Base-by-base conservation (phyloP, 2,113 vertebrate species). In the Brachirus orientalis region DNA sequence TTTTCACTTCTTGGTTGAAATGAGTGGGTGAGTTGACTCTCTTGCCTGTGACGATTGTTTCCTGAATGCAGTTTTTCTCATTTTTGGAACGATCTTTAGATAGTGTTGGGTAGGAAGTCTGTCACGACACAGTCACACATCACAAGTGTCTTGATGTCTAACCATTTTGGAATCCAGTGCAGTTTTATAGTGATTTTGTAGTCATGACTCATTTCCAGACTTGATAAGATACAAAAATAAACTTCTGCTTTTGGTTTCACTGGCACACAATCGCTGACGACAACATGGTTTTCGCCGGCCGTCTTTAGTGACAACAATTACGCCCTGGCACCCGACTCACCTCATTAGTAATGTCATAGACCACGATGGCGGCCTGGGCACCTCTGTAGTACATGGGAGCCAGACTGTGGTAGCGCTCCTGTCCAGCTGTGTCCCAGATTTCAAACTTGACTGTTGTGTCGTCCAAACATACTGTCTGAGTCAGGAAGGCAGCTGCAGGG, bases 351-450 rank as follows among this genome's bases (percentile, higher is more conserved):
- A 99, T 97, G 72, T 99, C 97, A 12, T 99, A 99, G 52, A 99
- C 98, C 93, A 99, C 98, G 60, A 99, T 99, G 86, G 98, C 98
- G 19, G 98, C 97, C 92, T 99, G 98, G 3, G 98, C 98, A 74
- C 97, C 97, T 93, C 98, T 94, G 94, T 99, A 99, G 92, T 99
- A 99, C 98, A 99, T 99, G 54, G 98, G 98, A 48, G 98, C 98
- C 90, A 99, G 93, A 90, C 98, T 99, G 91, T 99, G 98, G 90
- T 99, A 99, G 53, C 97, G 95, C 77, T 99, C 98, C 88, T 99
- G 98, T 79, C 98, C 98, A 70, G 98, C 98, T 78, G 98, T 99
- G 86, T 99, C 98, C 98, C 98, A 99, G 80, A 99, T 99, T 90
- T 99, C 98, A 95, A 99, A 99, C 88, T 99, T 99, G 89, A 99